Evolutionary conservation across 2,113 vertebrate genomes (phyloP), one percentile per base, ranked within the genome.

Genomic region (Neotoma lepida): DNA sequence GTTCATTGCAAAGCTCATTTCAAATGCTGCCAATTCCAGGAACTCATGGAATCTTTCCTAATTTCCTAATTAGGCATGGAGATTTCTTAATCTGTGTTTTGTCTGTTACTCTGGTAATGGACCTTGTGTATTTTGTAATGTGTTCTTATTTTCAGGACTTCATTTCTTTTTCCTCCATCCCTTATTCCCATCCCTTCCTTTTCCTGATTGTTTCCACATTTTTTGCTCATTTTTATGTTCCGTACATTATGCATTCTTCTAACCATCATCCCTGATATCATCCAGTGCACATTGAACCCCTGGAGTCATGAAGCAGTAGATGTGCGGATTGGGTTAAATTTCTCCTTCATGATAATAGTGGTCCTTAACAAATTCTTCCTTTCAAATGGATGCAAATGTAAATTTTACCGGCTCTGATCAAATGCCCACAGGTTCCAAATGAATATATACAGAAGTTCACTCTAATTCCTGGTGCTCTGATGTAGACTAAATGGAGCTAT

Each of bases 301-400:
- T 78, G 12, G 46, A 51, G 35, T 15, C 7, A 77, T 26, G 14
- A 78, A 66, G 39, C 14, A 2, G 35, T 70, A 64, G 24, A 0
- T 71, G 3, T 46, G 33, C n/a, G 6, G 49, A 66, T 56, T 92
- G 71, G 15, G 24, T 90, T 88, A 58, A n/a, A 51, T 70, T 76
- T 93, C 39, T 26, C 49, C 13, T 1, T 5, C 13, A 0, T 46
- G 46, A 54, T n/a, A 68, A 44, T 61, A 18, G 33, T 33, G 68
- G 35, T 84, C 63, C 49, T 94, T 82, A 90, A 30, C 4, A 73
- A 81, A 85, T 2, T 1, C 66, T 94, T 94, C 61, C 82, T 95
- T 95, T 89, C 41, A 64, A 90, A 56, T 61, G 73, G 66, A 13
- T 56, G 41, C 51, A 64, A 88, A 93, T 93, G 61, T 51, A 82